These are phyloP conservation scores for Panonychus citri DNA, from an alignment of 1,140 invertebrate species.

Conservation along the genomic window DNA sequence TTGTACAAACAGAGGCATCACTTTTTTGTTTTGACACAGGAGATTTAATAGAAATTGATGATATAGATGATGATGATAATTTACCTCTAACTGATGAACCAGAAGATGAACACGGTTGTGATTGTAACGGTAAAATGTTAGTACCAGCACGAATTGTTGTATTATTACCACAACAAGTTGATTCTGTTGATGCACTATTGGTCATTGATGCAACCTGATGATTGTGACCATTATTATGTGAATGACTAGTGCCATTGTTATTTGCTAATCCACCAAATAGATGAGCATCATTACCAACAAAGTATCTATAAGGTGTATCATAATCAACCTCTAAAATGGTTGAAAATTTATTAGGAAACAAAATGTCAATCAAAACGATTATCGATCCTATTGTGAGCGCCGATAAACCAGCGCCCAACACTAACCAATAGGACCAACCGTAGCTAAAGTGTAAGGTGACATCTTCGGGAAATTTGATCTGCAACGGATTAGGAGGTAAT, in stretches of 20 bases:
- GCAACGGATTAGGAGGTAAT: slow-evolving; percentile 49
- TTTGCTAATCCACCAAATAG: background rate
- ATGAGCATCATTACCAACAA: slow-evolving; percentile 16
- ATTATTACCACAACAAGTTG: background rate
- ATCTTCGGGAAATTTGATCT: slow-evolving; percentile 51
- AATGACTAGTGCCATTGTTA: background rate
- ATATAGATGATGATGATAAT: background rate
- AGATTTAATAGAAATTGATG: background rate
- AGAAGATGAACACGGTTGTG: too few species aligned
- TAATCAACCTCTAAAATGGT: slow-evolving; percentile 80
- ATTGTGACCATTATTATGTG: background rate
- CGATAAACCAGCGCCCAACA: slow-evolving; percentile 49
- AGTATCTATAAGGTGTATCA: slow-evolving; percentile 50
- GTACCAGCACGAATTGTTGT: too few species aligned
- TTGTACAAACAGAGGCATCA: slow-evolving; percentile 9
- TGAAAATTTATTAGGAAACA: slow-evolving; percentile 71
- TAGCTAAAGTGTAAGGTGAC: slow-evolving; percentile 45
- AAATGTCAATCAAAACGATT: slow-evolving; percentile 53
- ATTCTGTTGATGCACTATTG: background rate
- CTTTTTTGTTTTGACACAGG: slow-evolving; percentile 6
- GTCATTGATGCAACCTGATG: background rate
- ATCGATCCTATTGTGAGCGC: slow-evolving; percentile 46
- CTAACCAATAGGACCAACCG: slow-evolving; percentile 82
- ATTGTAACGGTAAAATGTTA: too few species aligned
- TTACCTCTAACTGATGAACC: too few species aligned